Conservation (phyloP, 1,140 invertebrate species). For the Zaprionus davidi region DNA sequence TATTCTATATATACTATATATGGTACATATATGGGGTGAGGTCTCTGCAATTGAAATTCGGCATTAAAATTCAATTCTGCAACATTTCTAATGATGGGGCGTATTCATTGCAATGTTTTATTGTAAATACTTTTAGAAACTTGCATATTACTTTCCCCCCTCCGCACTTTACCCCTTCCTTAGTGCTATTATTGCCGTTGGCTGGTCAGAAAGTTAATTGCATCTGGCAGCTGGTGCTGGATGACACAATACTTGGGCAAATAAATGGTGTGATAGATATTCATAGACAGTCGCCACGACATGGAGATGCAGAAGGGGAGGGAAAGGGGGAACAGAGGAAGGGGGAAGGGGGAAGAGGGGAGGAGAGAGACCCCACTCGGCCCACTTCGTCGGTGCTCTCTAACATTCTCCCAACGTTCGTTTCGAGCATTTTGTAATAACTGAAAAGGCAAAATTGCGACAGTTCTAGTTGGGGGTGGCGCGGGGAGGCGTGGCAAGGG, state of each 20-base stretch:
- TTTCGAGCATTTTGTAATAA: constrained; percentile 71
- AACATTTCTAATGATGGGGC: constrained; percentile 19
- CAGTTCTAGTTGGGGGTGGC: constrained; percentile 47
- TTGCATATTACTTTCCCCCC: background rate
- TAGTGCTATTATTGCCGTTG: constrained; percentile 1
- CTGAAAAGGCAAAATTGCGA: constrained; percentile 72
- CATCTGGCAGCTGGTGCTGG: constrained; percentile 25
- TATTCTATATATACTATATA: constrained; percentile 8
- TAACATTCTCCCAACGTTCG: constrained; percentile 21
- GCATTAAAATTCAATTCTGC: constrained; percentile 49
- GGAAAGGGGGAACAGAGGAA: too few relatives aligned
- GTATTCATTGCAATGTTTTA: background rate
- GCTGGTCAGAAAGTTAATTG: constrained; percentile 40
- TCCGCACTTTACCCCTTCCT: background rate
- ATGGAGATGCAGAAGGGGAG: too few relatives aligned
- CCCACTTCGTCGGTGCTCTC: constrained; percentile 1
- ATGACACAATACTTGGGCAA: constrained; percentile 61
- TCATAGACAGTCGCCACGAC: constrained; percentile 19
- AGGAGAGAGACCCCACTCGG: constrained; percentile 36
- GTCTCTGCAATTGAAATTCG: constrained; percentile 14
- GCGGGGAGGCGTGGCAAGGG: background rate
- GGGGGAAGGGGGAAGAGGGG: too few relatives aligned
- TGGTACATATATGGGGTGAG: background rate
- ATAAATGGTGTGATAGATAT: constrained; percentile 18
- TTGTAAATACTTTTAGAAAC: background rate